These are phyloP conservation scores for Pantelozetes paolii DNA, from an alignment of 2,888 invertebrate species.

Conservation along the genomic window DNA sequence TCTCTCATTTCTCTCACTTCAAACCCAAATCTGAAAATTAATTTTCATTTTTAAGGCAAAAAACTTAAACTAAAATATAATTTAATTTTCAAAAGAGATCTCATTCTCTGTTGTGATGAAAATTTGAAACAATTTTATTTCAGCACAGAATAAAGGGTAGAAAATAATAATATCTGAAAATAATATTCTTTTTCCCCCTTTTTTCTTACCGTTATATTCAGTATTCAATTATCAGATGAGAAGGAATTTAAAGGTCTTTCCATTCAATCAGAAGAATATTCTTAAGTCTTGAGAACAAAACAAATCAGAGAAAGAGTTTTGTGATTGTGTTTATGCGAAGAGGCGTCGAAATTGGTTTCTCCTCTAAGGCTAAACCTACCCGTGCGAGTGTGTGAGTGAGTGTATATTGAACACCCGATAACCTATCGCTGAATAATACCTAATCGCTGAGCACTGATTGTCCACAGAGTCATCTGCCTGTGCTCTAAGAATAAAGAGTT, in stretches of 20 bases:
- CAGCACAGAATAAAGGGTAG: too few species aligned
- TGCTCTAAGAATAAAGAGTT: not conserved
- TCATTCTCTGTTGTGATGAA: not conserved
- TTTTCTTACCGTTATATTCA: not conserved
- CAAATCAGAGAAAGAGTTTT: not conserved
- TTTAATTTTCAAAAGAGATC: not conserved
- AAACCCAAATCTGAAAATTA: too few species aligned
- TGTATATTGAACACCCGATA: too few species aligned
- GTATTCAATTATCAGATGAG: not conserved
- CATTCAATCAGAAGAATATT: conserved; percentile 1
- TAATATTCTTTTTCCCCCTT: not conserved
- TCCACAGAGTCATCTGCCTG: too few species aligned
- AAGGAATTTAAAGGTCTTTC: not conserved
- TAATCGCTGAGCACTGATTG: too few species aligned
- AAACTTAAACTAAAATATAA: not conserved
- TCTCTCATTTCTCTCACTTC: too few species aligned
- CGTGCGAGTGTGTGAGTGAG: too few species aligned
- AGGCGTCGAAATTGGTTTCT: conserved; percentile 22
- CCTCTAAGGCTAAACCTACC: too few species aligned
- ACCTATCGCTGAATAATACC: too few species aligned
- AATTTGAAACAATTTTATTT: too few species aligned
- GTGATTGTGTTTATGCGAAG: conserved; percentile 31
- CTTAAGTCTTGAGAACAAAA: not conserved
- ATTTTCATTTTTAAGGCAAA: not conserved
- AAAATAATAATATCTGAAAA: too few species aligned